phyloP scores from a whole-genome alignment of 1,140 invertebrate species.

The Eubasilissa regina region DNA sequence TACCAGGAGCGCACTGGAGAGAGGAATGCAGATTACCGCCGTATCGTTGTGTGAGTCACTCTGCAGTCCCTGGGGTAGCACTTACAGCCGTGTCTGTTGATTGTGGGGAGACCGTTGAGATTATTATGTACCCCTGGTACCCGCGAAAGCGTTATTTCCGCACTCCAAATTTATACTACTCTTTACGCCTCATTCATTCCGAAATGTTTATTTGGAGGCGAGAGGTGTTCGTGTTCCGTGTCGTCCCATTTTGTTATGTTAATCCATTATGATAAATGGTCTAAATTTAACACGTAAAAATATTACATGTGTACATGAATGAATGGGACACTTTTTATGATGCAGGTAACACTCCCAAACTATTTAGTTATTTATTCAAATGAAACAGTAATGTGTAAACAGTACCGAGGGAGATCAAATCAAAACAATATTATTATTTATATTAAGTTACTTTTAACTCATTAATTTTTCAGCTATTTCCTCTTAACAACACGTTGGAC shows the following conservation, averaged over 20 bases:
- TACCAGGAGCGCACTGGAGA: constrained; percentile 40
- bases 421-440: too few relatives aligned
- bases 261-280: constrained; percentile 35
- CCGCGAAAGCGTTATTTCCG: constrained; percentile 48
- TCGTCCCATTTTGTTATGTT: constrained; percentile 30
- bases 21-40: constrained; percentile 53
- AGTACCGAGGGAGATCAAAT: too few relatives aligned
- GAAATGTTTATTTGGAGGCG: constrained; percentile 24
- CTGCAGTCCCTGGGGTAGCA: constrained; percentile 38
- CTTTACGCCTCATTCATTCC: constrained; percentile 52
- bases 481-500: too few relatives aligned
- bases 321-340: too few relatives aligned
- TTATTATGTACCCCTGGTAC: constrained; percentile 48
- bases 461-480: too few relatives aligned
- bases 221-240: constrained; percentile 31
- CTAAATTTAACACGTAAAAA: neutral
- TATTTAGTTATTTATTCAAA: too few relatives aligned
- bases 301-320: too few relatives aligned
- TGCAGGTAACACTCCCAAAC: too few relatives aligned
- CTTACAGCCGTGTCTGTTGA: constrained; percentile 52
- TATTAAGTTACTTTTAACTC: too few relatives aligned
- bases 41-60: constrained; percentile 29
- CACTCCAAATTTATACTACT: constrained; percentile 50
- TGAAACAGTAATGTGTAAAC: too few relatives aligned
- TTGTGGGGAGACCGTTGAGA: constrained; percentile 49